Conservation (phyloP, 2,888 invertebrate species). For the Nysson spinosus region DNA sequence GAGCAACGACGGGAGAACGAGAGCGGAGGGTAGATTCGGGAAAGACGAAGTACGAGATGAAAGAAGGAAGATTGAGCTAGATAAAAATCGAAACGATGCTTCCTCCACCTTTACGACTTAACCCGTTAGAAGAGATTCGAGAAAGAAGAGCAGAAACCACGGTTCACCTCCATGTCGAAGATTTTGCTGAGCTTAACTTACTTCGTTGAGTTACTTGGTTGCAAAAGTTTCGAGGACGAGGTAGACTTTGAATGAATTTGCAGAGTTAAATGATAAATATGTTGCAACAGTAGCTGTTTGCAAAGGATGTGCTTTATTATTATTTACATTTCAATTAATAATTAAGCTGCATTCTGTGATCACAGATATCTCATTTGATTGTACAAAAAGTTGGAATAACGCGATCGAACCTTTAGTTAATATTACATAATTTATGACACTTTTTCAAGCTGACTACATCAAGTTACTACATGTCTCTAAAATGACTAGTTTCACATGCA, state of each 20-base stretch:
- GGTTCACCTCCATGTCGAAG: slow-evolving; percentile 19
- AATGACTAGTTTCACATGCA: too few relatives aligned
- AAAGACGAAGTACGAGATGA: slow-evolving; percentile 6
- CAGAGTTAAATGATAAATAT: neutral
- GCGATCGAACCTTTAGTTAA: too few relatives aligned
- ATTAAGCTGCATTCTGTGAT: too few relatives aligned
- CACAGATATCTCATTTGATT: too few relatives aligned
- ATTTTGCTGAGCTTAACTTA: slow-evolving; percentile 40
- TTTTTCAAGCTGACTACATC: too few relatives aligned
- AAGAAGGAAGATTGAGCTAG: slow-evolving; percentile 45
- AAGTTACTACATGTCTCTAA: too few relatives aligned
- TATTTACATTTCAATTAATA: too few relatives aligned
- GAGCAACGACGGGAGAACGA: slow-evolving; percentile 29
- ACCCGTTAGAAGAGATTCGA: slow-evolving; percentile 9
- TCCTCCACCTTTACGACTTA: slow-evolving; percentile 56
- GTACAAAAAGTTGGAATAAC: too few relatives aligned
- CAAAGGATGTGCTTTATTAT: too few relatives aligned
- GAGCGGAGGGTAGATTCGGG: neutral
- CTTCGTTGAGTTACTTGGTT: neutral
- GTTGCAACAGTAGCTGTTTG: too few relatives aligned
- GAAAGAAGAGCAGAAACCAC: slow-evolving; percentile 1
- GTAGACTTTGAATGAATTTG: neutral
- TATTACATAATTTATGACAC: too few relatives aligned
- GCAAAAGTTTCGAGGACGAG: neutral
- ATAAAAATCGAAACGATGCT: slow-evolving; percentile 56